phyloP scores from a whole-genome alignment of 2,888 invertebrate species.

The Plagodis pulveraria region DNA sequence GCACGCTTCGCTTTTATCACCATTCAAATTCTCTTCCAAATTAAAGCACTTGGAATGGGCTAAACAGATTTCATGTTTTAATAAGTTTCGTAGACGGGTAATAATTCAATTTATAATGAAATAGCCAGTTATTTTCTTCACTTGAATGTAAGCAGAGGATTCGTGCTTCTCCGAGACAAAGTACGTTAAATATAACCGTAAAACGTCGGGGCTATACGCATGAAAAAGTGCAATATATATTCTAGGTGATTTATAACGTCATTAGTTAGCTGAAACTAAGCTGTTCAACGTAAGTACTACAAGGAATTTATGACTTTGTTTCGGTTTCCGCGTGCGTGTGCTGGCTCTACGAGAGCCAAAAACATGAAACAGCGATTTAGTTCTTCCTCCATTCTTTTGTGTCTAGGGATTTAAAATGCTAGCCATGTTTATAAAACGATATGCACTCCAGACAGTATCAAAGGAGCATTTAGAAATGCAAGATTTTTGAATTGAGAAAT shows the following conservation, averaged over 20 bases:
- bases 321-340: slow-evolving; percentile 63
- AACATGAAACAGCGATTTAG: slow-evolving; percentile 63
- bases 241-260: slow-evolving; percentile 25
- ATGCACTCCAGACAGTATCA: slow-evolving; percentile 51
- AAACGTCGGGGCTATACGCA: slow-evolving; percentile 12
- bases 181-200: slow-evolving; percentile 16
- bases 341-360: slow-evolving; percentile 57
- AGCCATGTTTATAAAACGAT: slow-evolving; percentile 53
- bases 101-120: slow-evolving; percentile 36
- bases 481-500: slow-evolving; percentile 38
- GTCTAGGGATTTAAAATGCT: slow-evolving; percentile 52
- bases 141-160: slow-evolving; percentile 13
- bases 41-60: slow-evolving; percentile 27
- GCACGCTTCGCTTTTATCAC: slow-evolving; percentile 63
- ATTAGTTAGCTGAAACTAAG: slow-evolving; percentile 37
- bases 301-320: slow-evolving; percentile 59
- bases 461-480: slow-evolving; percentile 48
- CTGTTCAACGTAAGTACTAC: slow-evolving; percentile 34
- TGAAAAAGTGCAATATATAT: slow-evolving; percentile 25
- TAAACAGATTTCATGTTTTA: slow-evolving; percentile 25
- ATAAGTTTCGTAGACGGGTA: slow-evolving; percentile 32
- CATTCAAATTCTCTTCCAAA: slow-evolving; percentile 32
- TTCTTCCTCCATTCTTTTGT: slow-evolving; percentile 53
- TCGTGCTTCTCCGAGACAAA: slow-evolving; percentile 17
- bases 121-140: slow-evolving; percentile 9